Base-by-base conservation (phyloP, 2,888 invertebrate genomes). In the Teleiodes luculella region DNA sequence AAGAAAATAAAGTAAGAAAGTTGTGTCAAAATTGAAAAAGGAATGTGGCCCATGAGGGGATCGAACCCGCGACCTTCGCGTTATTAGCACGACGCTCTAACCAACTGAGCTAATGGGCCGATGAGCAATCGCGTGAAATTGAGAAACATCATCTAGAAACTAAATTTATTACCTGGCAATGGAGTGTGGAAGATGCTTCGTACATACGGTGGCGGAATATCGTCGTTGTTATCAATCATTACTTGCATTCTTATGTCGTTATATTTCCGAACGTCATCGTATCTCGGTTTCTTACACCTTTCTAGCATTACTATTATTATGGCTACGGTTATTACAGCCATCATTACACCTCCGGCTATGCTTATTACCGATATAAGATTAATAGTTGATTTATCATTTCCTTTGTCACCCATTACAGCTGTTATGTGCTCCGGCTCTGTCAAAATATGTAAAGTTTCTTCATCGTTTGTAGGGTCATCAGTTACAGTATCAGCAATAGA, bases 61-160 rank as follows among this genome's bases (percentile, higher is more conserved):
- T 92, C 92, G 92, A 93, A 93, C 92, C 92, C 92, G 91, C 92
- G 92, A 92, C 92, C 92, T 92, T 92, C 92, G 93, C 92, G 92
- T 92, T 92, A 92, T 93, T 92, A 93, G 92, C 92, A 93, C 92
- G 92, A 92, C 92, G 92, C 92, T 92, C 92, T 92, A 92, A 92
- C 92, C 92, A 92, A 92, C 92, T 93, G 92, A 92, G 92, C 92
- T 92, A 92, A 92, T 92, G 92, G 92, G 92, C 92, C 92, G 72
- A 57, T 66, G 52, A 0, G 0, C 0, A 0, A 0, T 0, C 0
- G 0, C 0, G 1, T 49, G 59, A 72, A 73, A 71, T 65, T 52
- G 8, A 24, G 2, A 11, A 20, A 51, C 14, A 53, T 2, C 8
- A 24, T 14, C 1, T 36, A 41, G 16, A 52, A 2, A 35, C 1